Evolutionary conservation across 2,888 invertebrate species (phyloP).

Genomic region (Dolomedes plantarius): DNA sequence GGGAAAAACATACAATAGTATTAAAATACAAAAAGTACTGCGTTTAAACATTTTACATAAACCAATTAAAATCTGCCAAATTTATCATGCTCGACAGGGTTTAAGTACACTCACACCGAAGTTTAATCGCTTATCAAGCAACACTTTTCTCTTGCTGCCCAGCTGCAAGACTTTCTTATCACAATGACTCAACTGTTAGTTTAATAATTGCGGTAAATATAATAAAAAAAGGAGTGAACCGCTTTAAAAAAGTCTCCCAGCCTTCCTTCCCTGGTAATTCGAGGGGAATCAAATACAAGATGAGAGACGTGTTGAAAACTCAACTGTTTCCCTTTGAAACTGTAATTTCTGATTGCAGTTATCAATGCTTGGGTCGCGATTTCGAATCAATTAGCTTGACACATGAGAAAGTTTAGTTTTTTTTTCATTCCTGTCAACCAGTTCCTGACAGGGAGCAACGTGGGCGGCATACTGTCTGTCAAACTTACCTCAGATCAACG

Average conservation of each 20-base stretch:
- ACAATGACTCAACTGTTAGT: background rate
- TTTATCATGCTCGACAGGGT: too few relatives aligned
- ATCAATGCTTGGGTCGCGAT: slow-evolving; percentile 22
- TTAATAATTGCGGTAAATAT: background rate
- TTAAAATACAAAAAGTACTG: too few relatives aligned
- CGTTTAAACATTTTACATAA: too few relatives aligned
- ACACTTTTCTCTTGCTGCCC: too few relatives aligned
- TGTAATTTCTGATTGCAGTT: slow-evolving; percentile 17
- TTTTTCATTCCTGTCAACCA: slow-evolving; percentile 13
- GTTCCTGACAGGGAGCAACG: slow-evolving; percentile 24
- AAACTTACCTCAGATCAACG: slow-evolving; percentile 58
- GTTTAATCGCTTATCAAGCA: too few relatives aligned
- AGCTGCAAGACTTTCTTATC: too few relatives aligned
- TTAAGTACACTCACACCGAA: too few relatives aligned
- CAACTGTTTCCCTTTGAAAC: background rate
- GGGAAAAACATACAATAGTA: too few relatives aligned
- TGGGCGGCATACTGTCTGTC: slow-evolving; percentile 66
- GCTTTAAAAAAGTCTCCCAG: background rate
- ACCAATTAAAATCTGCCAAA: too few relatives aligned
- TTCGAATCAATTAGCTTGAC: slow-evolving; percentile 54
- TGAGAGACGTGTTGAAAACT: slow-evolving; percentile 17
- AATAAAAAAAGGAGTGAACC: background rate
- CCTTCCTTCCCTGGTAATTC: background rate
- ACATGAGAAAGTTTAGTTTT: slow-evolving; percentile 32
- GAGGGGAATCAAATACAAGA: background rate